phyloP scores from a whole-genome alignment of 2,797 vertebrate species.

The Poecilia velifera region DNA sequence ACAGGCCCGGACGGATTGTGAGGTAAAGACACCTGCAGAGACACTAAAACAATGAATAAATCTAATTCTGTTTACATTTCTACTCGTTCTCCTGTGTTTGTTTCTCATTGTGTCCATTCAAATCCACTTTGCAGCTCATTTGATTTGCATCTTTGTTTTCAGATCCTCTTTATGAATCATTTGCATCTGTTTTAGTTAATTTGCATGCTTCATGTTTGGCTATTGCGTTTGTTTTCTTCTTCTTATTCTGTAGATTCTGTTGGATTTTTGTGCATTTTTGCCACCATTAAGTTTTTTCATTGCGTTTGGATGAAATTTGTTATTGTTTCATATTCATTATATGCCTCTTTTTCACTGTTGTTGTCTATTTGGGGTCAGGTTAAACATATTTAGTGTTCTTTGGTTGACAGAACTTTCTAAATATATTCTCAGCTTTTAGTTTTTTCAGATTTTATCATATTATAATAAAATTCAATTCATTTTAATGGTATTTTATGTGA shows the following conservation, averaged over 20 bases:
- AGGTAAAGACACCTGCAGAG: neutral
- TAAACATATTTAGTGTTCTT: too few relatives aligned
- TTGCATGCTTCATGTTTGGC: neutral
- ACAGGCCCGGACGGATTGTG: neutral
- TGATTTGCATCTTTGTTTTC: neutral
- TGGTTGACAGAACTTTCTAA: too few relatives aligned
- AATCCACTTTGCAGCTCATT: neutral
- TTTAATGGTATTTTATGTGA: too few relatives aligned
- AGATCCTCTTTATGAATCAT: neutral
- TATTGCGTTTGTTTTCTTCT: neutral
- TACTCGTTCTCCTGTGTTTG: neutral
- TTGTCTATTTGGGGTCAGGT: too few relatives aligned
- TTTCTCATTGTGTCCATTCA: neutral
- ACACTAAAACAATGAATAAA: neutral
- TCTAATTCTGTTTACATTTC: neutral
- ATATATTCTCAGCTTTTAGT: too few relatives aligned
- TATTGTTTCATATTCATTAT: too few relatives aligned
- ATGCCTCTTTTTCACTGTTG: too few relatives aligned
- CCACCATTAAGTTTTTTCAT: neutral
- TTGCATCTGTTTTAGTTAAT: neutral
- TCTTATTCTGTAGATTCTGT: neutral
- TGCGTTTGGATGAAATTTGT: too few relatives aligned
- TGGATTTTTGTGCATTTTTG: neutral
- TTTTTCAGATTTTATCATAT: too few relatives aligned
- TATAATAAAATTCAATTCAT: too few relatives aligned